Percentiles rank a stretch among this genome's conserved stretches.
These are phyloP conservation scores for Clarias macrocephalus DNA, from an alignment of 2,113 vertebrate genomes.

Conservation along the genomic window DNA sequence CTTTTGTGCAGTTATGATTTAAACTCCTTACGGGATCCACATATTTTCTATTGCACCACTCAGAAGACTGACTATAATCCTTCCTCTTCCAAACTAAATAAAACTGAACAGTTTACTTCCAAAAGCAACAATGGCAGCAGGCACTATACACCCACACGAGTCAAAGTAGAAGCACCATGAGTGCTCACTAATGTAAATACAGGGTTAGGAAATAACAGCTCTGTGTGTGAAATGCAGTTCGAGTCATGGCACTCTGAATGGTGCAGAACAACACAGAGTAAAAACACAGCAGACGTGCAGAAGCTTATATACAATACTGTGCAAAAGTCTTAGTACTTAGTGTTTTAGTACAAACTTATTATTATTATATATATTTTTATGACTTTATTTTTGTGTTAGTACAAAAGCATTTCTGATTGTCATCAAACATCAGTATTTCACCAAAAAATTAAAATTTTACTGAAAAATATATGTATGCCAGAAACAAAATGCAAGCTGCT, in stretches of 20 bases:
- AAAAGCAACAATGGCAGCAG: not conserved
- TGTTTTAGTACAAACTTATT: no score
- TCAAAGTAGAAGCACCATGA: not conserved
- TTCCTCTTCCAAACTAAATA: not conserved
- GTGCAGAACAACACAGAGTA: not conserved
- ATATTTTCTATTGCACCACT: not conserved
- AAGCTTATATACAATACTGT: not conserved
- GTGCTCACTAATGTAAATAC: not conserved
- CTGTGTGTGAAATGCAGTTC: not conserved
- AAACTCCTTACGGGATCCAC: not conserved
- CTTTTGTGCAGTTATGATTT: not conserved
- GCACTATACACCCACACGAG: not conserved
- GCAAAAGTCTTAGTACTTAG: no score
- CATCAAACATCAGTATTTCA: no score
- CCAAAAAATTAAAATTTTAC: no score
- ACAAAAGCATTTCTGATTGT: no score
- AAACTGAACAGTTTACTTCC: not conserved
- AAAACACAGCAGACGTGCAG: not conserved
- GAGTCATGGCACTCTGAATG: not conserved
- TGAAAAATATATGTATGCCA: no score
- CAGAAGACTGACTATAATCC: not conserved
- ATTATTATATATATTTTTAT: no score
- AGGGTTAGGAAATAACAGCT: not conserved
- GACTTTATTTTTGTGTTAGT: no score
- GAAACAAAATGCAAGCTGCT: no score